phyloP scores from a whole-genome alignment of 2,113 vertebrate genomes.

The Conger conger region DNA sequence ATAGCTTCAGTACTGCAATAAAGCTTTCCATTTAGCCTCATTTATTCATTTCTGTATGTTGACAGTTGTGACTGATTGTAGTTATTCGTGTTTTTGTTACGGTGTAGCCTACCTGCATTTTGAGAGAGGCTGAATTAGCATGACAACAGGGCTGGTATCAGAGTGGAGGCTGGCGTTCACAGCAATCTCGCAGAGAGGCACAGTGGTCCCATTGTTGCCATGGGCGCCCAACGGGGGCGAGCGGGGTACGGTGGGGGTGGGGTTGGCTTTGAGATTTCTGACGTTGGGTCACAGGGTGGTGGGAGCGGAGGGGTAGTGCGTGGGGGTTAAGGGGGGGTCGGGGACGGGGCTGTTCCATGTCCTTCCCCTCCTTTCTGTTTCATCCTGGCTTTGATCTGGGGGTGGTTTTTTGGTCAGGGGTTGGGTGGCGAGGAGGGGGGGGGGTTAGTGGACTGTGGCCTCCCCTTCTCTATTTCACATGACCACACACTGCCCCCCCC shows the following conservation, averaged over 20 bases:
- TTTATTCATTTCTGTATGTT: background rate
- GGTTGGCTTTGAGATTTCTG: slow-evolving; percentile 34
- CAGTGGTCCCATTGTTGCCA: background rate
- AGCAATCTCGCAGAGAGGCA: background rate
- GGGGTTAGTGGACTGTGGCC: background rate
- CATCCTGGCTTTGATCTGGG: slow-evolving; percentile 26
- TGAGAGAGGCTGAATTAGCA: background rate
- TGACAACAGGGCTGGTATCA: background rate
- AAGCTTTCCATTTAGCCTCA: background rate
- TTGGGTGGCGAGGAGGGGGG: background rate
- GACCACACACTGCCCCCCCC: background rate
- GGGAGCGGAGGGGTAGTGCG: slow-evolving; percentile 24
- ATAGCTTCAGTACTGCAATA: background rate
- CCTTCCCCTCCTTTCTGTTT: slow-evolving; percentile 36
- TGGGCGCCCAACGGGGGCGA: background rate
- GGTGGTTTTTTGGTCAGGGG: background rate
- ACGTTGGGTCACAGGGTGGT: slow-evolving; percentile 33
- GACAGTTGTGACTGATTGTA: slow-evolving; percentile 18
- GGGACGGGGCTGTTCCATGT: slow-evolving; percentile 43
- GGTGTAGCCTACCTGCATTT: background rate
- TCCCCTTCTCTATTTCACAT: background rate
- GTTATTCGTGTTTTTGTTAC: too few species aligned
- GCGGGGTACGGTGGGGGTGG: background rate
- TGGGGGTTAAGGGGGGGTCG: too few species aligned
- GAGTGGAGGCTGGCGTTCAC: background rate